Evolutionary conservation across 1,140 invertebrate species (phyloP).

Genomic region (Eurosta solidaginis): DNA sequence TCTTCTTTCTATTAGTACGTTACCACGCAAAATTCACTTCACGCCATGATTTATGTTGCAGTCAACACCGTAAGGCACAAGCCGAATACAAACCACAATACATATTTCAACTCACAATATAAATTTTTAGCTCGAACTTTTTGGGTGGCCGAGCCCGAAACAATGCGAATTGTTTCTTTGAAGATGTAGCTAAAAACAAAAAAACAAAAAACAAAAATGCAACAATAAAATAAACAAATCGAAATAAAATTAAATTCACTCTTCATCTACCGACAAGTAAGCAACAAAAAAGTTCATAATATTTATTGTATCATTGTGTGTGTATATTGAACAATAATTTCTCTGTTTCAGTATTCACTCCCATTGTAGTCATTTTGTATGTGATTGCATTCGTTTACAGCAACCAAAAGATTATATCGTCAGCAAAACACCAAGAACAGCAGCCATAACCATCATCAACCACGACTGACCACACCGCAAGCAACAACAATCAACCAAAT

Average conservation of each 20-base stretch:
- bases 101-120: neutral
- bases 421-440: neutral
- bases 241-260: neutral
- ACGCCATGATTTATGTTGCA: conserved; percentile 8
- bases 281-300: neutral
- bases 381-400: neutral
- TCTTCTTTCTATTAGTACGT: neutral
- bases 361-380: neutral
- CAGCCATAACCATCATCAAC: conserved; percentile 6
- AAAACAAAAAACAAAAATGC: neutral
- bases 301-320: conserved; percentile 9
- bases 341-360: neutral
- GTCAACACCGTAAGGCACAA: neutral
- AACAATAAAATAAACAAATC: neutral
- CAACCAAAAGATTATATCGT: neutral
- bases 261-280: neutral
- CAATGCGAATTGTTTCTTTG: conserved; percentile 25
- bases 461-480: neutral
- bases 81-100: neutral
- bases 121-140: conserved; percentile 14
- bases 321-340: neutral
- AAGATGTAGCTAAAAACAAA: neutral
- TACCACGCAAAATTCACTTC: neutral
- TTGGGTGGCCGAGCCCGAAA: conserved; percentile 19
- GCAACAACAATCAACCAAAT: neutral